Evolutionary conservation across 2,888 invertebrate genomes (phyloP).

Genomic region (Eupithecia vulgata): DNA sequence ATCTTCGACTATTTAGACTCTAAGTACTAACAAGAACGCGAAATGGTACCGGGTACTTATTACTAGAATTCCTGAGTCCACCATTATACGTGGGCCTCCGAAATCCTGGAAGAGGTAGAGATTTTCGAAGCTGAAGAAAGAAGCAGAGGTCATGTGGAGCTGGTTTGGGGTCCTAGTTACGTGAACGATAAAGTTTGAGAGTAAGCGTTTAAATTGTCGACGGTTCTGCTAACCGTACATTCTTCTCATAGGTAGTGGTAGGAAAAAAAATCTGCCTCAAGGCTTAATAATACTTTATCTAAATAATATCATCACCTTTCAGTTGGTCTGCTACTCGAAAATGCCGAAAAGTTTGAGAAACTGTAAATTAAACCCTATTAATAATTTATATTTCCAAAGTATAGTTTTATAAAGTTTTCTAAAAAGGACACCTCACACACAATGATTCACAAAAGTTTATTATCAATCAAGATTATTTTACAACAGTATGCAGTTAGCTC

Average conservation of each 20-base stretch:
- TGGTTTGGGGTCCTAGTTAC: constrained; percentile 74
- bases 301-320: not conserved
- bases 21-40: constrained; percentile 72
- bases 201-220: constrained; percentile 81
- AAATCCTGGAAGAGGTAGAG: constrained; percentile 46
- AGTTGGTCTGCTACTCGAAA: not conserved
- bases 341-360: not conserved
- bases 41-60: constrained; percentile 72
- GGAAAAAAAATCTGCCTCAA: constrained; percentile 37
- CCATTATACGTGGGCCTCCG: constrained; percentile 52
- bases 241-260: constrained; percentile 63
- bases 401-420: not conserved
- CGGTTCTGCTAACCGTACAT: constrained; percentile 77
- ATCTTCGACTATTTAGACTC: constrained; percentile 61
- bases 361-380: too few relatives aligned
- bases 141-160: constrained; percentile 51
- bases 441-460: not conserved
- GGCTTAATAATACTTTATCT: not conserved
- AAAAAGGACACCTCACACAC: not conserved
- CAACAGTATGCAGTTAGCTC: too few relatives aligned
- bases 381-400: not conserved
- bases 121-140: constrained; percentile 43
- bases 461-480: not conserved
- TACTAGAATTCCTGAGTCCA: constrained; percentile 73
- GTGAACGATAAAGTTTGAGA: constrained; percentile 80